Evolutionary conservation across 2,113 vertebrate genomes (phyloP), one percentile per base, ranked within the genome.

Genomic region (Dicrurus megarhynchus): DNA sequence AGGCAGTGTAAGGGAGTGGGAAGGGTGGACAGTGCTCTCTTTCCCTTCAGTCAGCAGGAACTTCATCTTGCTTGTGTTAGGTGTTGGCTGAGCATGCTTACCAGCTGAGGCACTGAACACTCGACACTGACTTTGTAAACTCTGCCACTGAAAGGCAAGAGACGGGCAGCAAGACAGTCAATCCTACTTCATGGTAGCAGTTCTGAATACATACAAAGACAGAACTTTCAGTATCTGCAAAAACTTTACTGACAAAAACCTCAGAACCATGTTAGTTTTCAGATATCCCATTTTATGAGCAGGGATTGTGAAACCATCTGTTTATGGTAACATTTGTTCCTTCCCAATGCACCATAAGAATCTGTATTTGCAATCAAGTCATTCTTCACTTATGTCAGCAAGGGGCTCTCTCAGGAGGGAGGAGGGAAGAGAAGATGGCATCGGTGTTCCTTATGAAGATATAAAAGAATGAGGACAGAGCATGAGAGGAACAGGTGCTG

Each of bases 61-160:
- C 23, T 84, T 52, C 32, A 47, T 15, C 61, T 92, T 73, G 32
- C 65, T 82, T 89, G 41, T 17, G 23, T 33, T 14, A 80, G 28
- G 44, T 65, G 32, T 13, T 60, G 33, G 49, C 63, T 70, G 13
- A 79, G 52, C 57, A 49, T 10, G 75, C 52, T 83, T 64, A 93
- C 41, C 80, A 68, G 55, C 68, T 61, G 55, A 86, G 53, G 44
- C 33, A 88, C 52, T 64, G 84, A 94, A 67, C 35, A 49, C 55
- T 69, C 3, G 1, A 64, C 76, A 94, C 5, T 60, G 57, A 87
- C 57, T 69, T 49, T 89, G 55, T 81, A 70, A 77, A 44, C 32
- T 86, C 68, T 78, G 77, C 50, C 87, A 94, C 81, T 67, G 77
- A 93, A 94, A 69, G 55, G 77, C 77, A 78, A 47, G n/a, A 87